phyloP scores from a whole-genome alignment of 2,888 invertebrate genomes.

The Dryobotodes eremita region DNA sequence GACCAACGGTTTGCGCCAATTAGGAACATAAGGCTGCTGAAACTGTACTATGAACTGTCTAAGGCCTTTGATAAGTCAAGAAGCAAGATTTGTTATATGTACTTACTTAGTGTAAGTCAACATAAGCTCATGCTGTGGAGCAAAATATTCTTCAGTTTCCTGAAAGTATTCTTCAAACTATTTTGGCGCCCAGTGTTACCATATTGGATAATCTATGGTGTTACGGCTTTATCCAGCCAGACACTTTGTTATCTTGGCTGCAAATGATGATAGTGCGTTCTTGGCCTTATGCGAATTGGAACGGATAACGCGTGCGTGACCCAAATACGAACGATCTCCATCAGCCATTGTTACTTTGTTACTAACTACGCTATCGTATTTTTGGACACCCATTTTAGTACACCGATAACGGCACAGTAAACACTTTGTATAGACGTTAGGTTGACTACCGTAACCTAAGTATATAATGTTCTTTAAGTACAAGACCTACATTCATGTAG shows the following conservation, averaged over 20 bases:
- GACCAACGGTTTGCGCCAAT: background rate
- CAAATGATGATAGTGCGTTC: slow-evolving; percentile 54
- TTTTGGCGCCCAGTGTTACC: slow-evolving; percentile 6
- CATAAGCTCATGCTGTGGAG: background rate
- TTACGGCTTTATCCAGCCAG: slow-evolving; percentile 37
- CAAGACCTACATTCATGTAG: slow-evolving; percentile 22
- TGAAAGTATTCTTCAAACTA: background rate
- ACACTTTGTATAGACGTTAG: slow-evolving; percentile 39
- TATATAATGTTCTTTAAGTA: slow-evolving; percentile 4
- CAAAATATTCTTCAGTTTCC: background rate
- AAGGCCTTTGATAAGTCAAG: background rate
- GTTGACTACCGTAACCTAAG: slow-evolving; percentile 27
- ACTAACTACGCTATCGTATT: slow-evolving; percentile 50
- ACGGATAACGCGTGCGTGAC: slow-evolving; percentile 64
- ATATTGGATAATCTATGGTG: slow-evolving; percentile 28
- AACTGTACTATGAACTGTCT: background rate
- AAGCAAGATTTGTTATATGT: background rate
- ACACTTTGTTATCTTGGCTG: slow-evolving; percentile 47
- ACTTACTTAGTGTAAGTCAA: background rate
- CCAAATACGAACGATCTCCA: slow-evolving; percentile 53
- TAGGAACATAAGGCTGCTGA: background rate
- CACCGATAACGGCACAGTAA: slow-evolving; percentile 57
- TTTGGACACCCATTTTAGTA: slow-evolving; percentile 59
- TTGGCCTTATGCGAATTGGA: slow-evolving; percentile 59
- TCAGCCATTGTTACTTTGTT: slow-evolving; percentile 45